phyloP scores from a whole-genome alignment of 2,797 vertebrate species.

The Ctenosaura bakeri region DNA sequence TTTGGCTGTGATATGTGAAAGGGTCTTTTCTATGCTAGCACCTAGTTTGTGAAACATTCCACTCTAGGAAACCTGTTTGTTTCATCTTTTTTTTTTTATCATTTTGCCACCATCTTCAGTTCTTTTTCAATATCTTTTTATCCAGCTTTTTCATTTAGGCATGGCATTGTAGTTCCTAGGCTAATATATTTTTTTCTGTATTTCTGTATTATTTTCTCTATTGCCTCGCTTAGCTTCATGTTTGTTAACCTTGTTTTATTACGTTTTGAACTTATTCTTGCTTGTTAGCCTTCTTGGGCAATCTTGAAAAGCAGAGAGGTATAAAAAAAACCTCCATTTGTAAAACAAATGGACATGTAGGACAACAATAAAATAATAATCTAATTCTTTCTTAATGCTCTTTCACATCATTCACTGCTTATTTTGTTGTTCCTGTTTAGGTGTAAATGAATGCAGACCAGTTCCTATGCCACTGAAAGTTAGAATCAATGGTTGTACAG shows the following conservation, averaged over 20 bases:
- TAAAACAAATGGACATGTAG: neutral
- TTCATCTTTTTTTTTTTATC: neutral
- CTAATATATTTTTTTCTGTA: neutral
- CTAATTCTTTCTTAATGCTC: neutral
- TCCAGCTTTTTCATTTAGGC: neutral
- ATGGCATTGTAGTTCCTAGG: neutral
- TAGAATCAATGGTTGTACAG: neutral
- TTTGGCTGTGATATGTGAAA: neutral
- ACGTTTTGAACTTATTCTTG: neutral
- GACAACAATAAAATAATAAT: neutral
- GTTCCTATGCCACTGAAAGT: neutral
- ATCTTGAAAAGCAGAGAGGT: neutral
- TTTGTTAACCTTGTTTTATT: neutral
- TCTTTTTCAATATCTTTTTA: neutral
- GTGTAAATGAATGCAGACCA: neutral
- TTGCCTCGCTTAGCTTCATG: neutral
- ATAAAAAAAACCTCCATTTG: neutral
- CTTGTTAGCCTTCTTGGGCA: neutral
- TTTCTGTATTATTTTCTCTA: neutral
- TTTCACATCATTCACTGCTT: neutral
- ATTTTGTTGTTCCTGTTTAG: slow-evolving; percentile 1
- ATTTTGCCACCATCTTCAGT: neutral
- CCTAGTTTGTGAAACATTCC: neutral
- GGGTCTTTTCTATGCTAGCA: neutral
- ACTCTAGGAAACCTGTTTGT: too few species aligned